Percentiles rank a stretch among this genome's conserved stretches.
These are phyloP conservation scores for Tigriopus californicus DNA, from an alignment of 2,888 invertebrate genomes.

Conservation along the genomic window DNA sequence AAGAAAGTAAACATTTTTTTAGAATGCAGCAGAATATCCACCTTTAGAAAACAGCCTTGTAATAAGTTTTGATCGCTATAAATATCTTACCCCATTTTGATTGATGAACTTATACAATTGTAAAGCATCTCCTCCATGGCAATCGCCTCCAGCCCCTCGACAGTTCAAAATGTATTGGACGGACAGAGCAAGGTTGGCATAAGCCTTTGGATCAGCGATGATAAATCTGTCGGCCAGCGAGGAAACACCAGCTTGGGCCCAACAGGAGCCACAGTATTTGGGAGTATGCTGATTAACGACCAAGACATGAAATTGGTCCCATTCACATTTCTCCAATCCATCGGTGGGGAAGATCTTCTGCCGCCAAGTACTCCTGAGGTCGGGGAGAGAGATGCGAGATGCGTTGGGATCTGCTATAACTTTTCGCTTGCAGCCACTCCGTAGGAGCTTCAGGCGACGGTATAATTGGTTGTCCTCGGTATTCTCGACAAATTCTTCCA, in stretches of 20 bases:
- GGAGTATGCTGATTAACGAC: conserved; percentile 16
- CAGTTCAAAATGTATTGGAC: conserved; percentile 13
- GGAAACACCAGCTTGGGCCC: conserved; percentile 13
- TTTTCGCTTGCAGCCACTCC: too few relatives aligned
- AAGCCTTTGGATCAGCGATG: conserved; percentile 6
- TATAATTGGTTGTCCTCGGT: too few relatives aligned
- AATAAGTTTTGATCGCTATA: too few relatives aligned
- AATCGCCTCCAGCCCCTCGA: conserved; percentile 9
- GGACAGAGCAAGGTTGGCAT: conserved; percentile 11
- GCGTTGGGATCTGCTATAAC: too few relatives aligned
- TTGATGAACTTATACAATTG: conserved; percentile 7
- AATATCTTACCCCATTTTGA: conserved; percentile 11
- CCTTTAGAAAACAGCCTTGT: too few relatives aligned
- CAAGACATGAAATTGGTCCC: conserved; percentile 14
- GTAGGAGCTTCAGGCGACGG: too few relatives aligned
- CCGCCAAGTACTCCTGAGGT: neutral
- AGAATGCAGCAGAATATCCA: too few relatives aligned
- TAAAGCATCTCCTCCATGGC: conserved; percentile 11
- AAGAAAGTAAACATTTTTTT: too few relatives aligned
- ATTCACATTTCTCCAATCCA: conserved; percentile 15
- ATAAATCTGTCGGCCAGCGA: conserved; percentile 13
- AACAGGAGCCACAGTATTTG: conserved; percentile 14
- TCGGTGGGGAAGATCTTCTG: neutral
- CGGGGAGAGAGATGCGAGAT: neutral
- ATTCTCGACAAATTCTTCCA: too few relatives aligned